Evolutionary conservation across 2,797 vertebrate species (phyloP).

Genomic region (Acanthurus lineatus): DNA sequence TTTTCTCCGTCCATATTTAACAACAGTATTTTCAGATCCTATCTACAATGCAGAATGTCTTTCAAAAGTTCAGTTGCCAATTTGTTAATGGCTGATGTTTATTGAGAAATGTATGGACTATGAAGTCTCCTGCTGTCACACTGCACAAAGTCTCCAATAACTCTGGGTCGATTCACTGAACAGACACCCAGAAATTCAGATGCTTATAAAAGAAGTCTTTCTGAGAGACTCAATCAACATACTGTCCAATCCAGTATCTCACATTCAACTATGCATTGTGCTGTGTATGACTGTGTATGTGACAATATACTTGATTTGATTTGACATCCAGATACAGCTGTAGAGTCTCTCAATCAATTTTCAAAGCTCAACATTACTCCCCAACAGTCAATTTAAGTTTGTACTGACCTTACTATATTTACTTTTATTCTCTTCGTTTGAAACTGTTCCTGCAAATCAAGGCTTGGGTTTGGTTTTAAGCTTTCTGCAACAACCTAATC

Average conservation of each 20-base stretch:
- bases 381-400: constrained; percentile 4
- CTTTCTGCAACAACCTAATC: constrained; percentile 73
- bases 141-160: neutral
- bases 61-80: neutral
- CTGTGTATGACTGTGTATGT: too few relatives aligned
- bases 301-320: too few relatives aligned
- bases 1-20: neutral
- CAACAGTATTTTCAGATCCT: neutral
- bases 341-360: neutral
- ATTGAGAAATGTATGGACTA: neutral
- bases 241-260: neutral
- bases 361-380: constrained; percentile 8
- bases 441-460: constrained; percentile 64
- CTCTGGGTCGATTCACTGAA: neutral
- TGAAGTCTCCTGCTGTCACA: neutral
- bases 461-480: constrained; percentile 65
- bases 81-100: neutral
- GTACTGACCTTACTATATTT: constrained; percentile 9
- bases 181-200: neutral
- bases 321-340: neutral
- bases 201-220: neutral
- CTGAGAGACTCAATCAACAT: neutral
- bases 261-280: neutral
- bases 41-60: neutral
- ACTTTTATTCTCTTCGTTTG: constrained; percentile 42